Evolutionary conservation across 2,888 invertebrate genomes (phyloP), one percentile per base, ranked within the genome.

Genomic region (Agrochola macilenta): DNA sequence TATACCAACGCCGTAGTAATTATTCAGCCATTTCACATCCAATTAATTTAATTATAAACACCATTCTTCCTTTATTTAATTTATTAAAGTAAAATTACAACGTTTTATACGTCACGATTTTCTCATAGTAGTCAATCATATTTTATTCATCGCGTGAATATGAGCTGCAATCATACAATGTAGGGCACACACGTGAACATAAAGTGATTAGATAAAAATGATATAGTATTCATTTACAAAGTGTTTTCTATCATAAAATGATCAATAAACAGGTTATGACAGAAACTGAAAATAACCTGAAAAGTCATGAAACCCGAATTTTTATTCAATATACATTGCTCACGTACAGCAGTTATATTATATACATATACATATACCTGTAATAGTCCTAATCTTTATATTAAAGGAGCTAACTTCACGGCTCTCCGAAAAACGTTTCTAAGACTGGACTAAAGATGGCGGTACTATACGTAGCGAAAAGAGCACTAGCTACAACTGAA

Each of bases 391-490:
- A 74, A 83, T 83, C 83, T 73, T 79, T 79, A 78, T 68, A 61
- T 69, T 46, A 84, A 72, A 72, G 74, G 39, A 61, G 86, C 83
- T 79, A 86, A 84, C 83, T 84, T 84, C 83, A 84, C 66, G 86
- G 49, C 69, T 65, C 79, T 81, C 74, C 70, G 74, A 78, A 87
- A 88, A 84, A 82, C 70, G 81, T 81, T 84, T 82, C 81, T 78
- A 77, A 85, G 70, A 76, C 85, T 81, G 66, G 63, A 52, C 76
- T 75, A 83, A 87, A 87, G 87, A 87, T 87, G 87, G 87, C 87
- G 87, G 74, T 88, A 72, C 70, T 74, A 68, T 75, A 72, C 81
- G 63, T 30, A 73, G 69, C 58, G 70, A 84, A 84, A 83, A 70
- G 72, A 75, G 63, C 54, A 66, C 64, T 68, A 46, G 14, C 74